A percentile compares a stretch with the other conserved stretches of the same genome.
These are phyloP conservation scores for Bombus difficillimus DNA, from an alignment of 1,140 invertebrate genomes.

Conservation along the genomic window DNA sequence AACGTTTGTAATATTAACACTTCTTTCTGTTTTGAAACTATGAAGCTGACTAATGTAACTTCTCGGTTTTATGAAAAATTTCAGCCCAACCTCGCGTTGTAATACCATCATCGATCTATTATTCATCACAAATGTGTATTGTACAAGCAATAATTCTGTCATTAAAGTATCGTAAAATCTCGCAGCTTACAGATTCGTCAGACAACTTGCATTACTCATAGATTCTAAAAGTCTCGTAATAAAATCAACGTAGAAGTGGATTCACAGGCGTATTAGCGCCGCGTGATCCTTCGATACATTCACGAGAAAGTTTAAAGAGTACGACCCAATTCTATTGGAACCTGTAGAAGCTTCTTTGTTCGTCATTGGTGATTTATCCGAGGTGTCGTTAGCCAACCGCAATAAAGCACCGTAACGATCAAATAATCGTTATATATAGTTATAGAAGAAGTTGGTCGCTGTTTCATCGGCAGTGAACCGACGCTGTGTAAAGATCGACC, in stretches of 20 bases:
- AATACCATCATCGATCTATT: neutral
- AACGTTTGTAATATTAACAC: too few species aligned
- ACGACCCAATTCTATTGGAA: neutral
- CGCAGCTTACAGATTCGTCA: neutral
- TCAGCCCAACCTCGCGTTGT: neutral
- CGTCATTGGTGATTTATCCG: conserved; percentile 41
- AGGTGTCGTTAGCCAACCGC: conserved; percentile 4
- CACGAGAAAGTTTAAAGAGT: neutral
- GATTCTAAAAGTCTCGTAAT: neutral
- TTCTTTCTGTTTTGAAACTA: too few species aligned
- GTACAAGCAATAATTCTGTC: neutral
- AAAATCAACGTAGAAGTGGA: neutral
- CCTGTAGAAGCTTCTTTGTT: neutral
- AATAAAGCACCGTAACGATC: conserved; percentile 46
- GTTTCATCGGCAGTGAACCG: conserved; percentile 55
- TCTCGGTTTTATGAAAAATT: too few species aligned
- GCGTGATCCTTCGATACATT: neutral
- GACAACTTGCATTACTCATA: neutral
- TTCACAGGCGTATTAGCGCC: neutral
- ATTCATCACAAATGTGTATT: neutral
- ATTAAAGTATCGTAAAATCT: neutral
- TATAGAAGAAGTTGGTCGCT: conserved; percentile 71
- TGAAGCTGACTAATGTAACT: too few species aligned
- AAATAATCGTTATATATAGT: conserved; percentile 71
- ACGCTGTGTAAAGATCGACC: conserved; percentile 20